A percentile compares a stretch with the other conserved stretches of the same genome.
These are phyloP conservation scores for Epiblema foenella DNA, from an alignment of 2,888 invertebrate species.

Conservation along the genomic window DNA sequence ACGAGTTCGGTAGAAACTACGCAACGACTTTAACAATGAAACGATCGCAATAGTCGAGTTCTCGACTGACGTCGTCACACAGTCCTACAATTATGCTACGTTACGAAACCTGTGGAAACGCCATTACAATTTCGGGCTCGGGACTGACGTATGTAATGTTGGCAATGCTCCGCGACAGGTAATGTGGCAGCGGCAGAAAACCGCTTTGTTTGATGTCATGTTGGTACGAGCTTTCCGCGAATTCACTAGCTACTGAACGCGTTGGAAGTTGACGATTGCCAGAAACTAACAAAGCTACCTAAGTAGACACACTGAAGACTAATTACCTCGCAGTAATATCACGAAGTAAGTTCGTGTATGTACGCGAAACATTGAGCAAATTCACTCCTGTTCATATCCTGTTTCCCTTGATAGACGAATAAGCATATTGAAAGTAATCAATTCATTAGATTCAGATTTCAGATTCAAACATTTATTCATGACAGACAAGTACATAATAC, in stretches of 20 bases:
- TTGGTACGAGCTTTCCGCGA: background rate
- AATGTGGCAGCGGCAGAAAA: background rate
- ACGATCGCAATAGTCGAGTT: background rate
- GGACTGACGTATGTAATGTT: background rate
- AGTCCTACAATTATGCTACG: background rate
- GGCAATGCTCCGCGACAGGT: constrained; percentile 4
- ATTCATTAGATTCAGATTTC: no score
- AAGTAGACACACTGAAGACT: background rate
- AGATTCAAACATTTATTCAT: no score
- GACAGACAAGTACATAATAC: no score
- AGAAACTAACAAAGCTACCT: background rate
- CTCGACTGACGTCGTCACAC: background rate
- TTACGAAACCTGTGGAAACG: background rate
- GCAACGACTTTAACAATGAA: background rate
- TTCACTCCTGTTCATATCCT: no score
- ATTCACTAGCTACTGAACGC: constrained; percentile 4
- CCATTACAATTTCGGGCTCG: background rate
- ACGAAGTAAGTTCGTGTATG: background rate
- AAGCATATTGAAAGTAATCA: no score
- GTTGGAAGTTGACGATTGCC: background rate
- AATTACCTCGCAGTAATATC: background rate
- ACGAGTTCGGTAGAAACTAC: no score
- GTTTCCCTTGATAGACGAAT: no score
- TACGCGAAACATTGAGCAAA: background rate
- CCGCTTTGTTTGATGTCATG: constrained; percentile 3